Conservation (phyloP, 1,140 invertebrate species). For the Drosophila eugracilis region DNA sequence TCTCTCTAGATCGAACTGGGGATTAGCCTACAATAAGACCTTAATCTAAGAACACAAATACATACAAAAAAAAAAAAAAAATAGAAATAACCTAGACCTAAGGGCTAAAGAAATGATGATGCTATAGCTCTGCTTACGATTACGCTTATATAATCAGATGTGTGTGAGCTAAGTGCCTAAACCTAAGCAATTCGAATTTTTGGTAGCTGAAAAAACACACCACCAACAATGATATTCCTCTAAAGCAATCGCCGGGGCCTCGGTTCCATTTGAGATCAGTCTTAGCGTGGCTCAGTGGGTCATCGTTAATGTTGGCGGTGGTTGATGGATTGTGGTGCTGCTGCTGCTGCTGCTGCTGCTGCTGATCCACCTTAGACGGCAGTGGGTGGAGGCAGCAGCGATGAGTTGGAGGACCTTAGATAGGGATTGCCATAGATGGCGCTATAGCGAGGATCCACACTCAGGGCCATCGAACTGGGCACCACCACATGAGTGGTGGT, state of each 20-base stretch:
- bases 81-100: conserved; percentile 10
- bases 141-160: conserved; percentile 20
- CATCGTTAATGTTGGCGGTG: too few relatives aligned
- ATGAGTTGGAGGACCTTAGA: conserved; percentile 87
- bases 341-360: background rate
- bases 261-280: conserved; percentile 42
- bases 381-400: conserved; percentile 85
- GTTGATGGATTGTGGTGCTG: background rate
- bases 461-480: conserved; percentile 78
- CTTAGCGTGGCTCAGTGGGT: conserved; percentile 19
- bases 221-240: conserved; percentile 6
- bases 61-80: conserved; percentile 18
- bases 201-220: conserved; percentile 50
- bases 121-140: conserved; percentile 26
- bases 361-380: conserved; percentile 61
- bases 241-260: conserved; percentile 1
- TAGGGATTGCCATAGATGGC: conserved; percentile 96
- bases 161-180: conserved; percentile 29
- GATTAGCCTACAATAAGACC: conserved; percentile 18
- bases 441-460: conserved; percentile 94
- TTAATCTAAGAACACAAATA: conserved; percentile 27
- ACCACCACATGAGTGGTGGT: conserved; percentile 76
- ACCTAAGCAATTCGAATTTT: conserved; percentile 47
- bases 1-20: conserved; percentile 36
- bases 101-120: conserved; percentile 18